phyloP scores from a whole-genome alignment of 1,140 invertebrate genomes.

The Lepidotrigona ventralis region DNA sequence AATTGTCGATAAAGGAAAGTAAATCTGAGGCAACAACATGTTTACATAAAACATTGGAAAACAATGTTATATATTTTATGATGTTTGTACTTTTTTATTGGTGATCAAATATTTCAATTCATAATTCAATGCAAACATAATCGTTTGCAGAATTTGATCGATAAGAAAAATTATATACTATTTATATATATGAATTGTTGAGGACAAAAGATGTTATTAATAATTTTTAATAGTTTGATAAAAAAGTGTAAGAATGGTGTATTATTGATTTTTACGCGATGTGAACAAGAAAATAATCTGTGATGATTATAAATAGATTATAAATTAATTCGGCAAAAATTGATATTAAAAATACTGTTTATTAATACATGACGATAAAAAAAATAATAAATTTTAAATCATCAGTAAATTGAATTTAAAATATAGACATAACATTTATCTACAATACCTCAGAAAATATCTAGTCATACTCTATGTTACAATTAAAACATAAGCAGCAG shows the following conservation, averaged over 20 bases:
- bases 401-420: slow-evolving; percentile 10
- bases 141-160: neutral
- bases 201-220: neutral
- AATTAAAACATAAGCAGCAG: neutral
- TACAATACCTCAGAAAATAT: slow-evolving; percentile 40
- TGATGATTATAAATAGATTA: slow-evolving; percentile 18
- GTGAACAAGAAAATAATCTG: slow-evolving; percentile 15
- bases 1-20: neutral
- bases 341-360: neutral
- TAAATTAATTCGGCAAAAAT: neutral
- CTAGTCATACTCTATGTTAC: slow-evolving; percentile 42
- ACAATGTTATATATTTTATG: neutral
- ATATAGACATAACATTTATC: neutral
- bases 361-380: neutral
- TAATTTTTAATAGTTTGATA: slow-evolving; percentile 35
- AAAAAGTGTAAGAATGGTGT: slow-evolving; percentile 18
- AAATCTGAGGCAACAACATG: neutral
- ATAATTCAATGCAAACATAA: neutral
- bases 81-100: slow-evolving; percentile 34
- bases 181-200: neutral
- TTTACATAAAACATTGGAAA: slow-evolving; percentile 3
- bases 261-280: slow-evolving; percentile 9
- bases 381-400: neutral
- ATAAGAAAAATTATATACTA: neutral
- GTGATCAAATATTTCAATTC: slow-evolving; percentile 25